phyloP scores from a whole-genome alignment of 1,140 invertebrate genomes.

The Antheraea mylitta region DNA sequence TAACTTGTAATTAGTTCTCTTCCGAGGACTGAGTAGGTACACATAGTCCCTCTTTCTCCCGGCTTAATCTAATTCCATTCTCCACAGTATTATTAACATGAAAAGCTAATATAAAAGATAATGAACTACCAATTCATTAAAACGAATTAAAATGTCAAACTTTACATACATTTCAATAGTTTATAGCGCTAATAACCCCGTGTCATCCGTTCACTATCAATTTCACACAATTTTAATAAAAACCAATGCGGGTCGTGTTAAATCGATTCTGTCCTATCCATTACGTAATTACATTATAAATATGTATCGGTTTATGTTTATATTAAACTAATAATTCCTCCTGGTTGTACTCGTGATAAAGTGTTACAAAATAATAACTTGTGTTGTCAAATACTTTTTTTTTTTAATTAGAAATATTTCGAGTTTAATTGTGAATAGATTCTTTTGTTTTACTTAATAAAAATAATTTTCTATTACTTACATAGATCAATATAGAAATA shows the following conservation, averaged over 20 bases:
- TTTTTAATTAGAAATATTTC: no score
- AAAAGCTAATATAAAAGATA: neutral
- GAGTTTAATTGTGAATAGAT: no score
- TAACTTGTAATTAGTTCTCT: no score
- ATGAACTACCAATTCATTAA: neutral
- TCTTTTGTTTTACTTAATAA: no score
- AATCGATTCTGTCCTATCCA: neutral
- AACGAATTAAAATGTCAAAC: constrained; percentile 10
- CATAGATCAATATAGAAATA: neutral
- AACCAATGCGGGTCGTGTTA: neutral
- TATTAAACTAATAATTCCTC: neutral
- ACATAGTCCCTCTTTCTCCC: no score
- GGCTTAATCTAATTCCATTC: no score
- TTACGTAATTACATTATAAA: neutral
- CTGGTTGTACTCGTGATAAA: neutral
- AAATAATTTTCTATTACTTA: no score
- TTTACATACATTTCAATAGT: constrained; percentile 7
- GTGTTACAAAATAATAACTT: no score
- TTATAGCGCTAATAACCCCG: constrained; percentile 13
- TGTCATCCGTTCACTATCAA: constrained; percentile 31
- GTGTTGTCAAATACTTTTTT: no score
- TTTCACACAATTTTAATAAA: constrained; percentile 46
- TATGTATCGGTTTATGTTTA: neutral
- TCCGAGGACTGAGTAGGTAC: no score
- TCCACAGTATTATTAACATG: no score